phyloP scores from a whole-genome alignment of 1,140 invertebrate genomes.

The Trachelipus rathkii region DNA sequence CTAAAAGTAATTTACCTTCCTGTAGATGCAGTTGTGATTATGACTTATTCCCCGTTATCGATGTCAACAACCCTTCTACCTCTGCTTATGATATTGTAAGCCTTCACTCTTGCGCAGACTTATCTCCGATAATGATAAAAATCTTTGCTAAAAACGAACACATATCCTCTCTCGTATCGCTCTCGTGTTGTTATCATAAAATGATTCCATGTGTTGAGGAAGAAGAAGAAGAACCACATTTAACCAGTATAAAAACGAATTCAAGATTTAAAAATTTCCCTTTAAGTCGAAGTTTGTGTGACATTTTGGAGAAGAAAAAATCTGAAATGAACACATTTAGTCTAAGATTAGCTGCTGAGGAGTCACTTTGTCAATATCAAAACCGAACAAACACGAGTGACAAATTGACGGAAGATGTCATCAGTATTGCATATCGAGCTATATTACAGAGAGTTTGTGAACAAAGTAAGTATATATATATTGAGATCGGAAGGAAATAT shows the following conservation, averaged over 20 bases:
- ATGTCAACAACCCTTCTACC: neutral
- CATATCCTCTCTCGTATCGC: neutral
- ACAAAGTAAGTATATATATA: neutral
- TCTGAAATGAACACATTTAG: neutral
- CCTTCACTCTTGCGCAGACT: neutral
- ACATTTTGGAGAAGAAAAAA: neutral
- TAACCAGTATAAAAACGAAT: neutral
- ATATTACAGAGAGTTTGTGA: neutral
- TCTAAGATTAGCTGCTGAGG: neutral
- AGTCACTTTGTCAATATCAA: neutral
- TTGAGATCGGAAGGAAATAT: no score
- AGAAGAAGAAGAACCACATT: neutral
- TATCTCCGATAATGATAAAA: neutral
- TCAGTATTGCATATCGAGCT: neutral
- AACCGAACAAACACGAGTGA: neutral
- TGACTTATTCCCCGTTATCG: neutral
- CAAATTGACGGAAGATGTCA: neutral
- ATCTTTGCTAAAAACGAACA: neutral
- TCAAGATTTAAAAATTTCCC: neutral
- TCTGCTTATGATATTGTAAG: neutral
- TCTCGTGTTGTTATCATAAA: conserved; percentile 7
- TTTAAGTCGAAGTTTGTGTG: neutral
- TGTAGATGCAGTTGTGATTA: neutral
- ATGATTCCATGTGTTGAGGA: neutral
- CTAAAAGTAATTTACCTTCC: neutral